These are phyloP conservation scores for Salvelinus fontinalis DNA, from an alignment of 2,113 vertebrate genomes.

Conservation along the genomic window DNA sequence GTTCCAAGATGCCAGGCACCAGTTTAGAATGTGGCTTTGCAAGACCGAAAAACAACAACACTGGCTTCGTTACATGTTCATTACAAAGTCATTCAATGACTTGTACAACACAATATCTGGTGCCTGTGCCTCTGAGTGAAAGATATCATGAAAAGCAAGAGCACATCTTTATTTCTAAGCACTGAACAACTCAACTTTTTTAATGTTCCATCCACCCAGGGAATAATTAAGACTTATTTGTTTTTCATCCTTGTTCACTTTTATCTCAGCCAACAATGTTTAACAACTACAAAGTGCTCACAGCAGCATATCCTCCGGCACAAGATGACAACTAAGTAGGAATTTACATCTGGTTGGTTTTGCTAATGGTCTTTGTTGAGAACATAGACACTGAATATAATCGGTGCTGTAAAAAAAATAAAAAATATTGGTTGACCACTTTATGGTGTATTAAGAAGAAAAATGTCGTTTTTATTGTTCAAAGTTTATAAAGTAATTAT, in stretches of 20 bases:
- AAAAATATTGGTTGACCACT: neutral
- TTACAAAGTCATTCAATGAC: conserved; percentile 1
- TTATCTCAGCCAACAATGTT: conserved; percentile 5
- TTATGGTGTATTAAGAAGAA: neutral
- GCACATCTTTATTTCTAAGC: neutral
- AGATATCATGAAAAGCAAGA: neutral
- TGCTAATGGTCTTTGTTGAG: neutral
- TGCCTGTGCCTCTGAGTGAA: neutral
- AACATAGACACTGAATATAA: neutral
- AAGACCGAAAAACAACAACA: neutral
- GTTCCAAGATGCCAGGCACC: neutral
- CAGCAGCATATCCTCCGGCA: neutral
- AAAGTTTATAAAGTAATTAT: neutral
- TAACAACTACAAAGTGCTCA: neutral
- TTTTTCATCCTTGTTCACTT: neutral
- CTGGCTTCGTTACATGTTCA: neutral
- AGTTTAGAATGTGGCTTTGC: neutral
- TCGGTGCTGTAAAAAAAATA: neutral
- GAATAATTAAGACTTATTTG: neutral
- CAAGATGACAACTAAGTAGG: neutral
- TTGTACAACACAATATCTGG: neutral
- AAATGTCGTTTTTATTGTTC: neutral
- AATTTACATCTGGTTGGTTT: neutral
- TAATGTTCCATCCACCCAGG: neutral
- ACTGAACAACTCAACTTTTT: conserved; percentile 3